These are phyloP conservation scores for Allygus modestus DNA, from an alignment of 2,888 invertebrate genomes.

Conservation along the genomic window DNA sequence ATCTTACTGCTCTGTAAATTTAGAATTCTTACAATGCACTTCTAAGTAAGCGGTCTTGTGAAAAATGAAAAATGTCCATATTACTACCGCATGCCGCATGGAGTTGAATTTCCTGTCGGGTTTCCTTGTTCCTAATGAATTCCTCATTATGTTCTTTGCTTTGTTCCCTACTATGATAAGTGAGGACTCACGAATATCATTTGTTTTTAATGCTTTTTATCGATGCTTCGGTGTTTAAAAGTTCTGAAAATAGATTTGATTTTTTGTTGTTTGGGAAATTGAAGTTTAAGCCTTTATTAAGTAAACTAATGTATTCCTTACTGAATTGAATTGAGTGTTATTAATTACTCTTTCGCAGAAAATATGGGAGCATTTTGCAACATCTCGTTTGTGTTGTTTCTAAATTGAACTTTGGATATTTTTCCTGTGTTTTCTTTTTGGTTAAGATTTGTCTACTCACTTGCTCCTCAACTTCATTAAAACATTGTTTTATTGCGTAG, in stretches of 20 bases:
- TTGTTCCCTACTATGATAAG: background rate
- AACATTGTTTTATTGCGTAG: too few relatives aligned
- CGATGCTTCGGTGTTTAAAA: background rate
- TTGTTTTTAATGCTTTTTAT: background rate
- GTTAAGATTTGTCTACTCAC: background rate
- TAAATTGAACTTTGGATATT: background rate
- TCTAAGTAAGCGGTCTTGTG: too few relatives aligned
- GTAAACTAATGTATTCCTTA: background rate
- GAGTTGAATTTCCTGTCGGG: background rate
- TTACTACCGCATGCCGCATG: background rate
- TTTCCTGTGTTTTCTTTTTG: background rate
- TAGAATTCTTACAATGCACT: too few relatives aligned
- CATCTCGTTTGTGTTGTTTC: background rate
- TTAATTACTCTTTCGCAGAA: background rate
- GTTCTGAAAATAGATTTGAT: constrained; percentile 1
- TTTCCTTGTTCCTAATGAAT: background rate
- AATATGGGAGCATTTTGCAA: background rate
- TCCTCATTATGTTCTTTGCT: background rate
- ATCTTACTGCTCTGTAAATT: too few relatives aligned
- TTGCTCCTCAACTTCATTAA: too few relatives aligned
- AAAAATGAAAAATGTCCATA: too few relatives aligned
- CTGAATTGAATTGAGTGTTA: background rate
- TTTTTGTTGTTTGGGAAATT: constrained; percentile 7
- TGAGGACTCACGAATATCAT: background rate
- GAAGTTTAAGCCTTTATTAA: background rate